Evolutionary conservation across 2,888 invertebrate species (phyloP).

Genomic region (Mesorhabditis belari): DNA sequence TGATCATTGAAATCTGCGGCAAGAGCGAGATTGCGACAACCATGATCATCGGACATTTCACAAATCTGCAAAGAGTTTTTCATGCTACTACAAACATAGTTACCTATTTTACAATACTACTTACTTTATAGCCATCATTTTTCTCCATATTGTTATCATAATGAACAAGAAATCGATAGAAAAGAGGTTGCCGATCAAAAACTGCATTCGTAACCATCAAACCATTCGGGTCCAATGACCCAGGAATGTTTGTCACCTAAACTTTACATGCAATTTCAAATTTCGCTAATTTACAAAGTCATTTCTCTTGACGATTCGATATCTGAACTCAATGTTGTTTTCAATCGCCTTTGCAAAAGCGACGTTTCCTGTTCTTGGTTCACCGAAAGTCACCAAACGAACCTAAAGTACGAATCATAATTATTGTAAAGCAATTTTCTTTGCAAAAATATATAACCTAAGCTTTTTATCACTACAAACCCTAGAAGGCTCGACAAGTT

Average conservation of each 20-base stretch:
- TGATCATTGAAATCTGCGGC: slow-evolving; percentile 47
- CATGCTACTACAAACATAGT: background rate
- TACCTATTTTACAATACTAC: background rate
- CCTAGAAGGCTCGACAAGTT: slow-evolving; percentile 35
- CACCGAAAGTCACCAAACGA: slow-evolving; percentile 48
- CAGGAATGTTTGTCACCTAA: slow-evolving; percentile 49
- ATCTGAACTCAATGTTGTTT: slow-evolving; percentile 43
- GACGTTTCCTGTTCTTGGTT: slow-evolving; percentile 51
- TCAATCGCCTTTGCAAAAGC: slow-evolving; percentile 50
- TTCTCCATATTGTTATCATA: slow-evolving; percentile 45
- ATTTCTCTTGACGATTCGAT: slow-evolving; percentile 46
- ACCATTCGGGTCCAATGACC: slow-evolving; percentile 39
- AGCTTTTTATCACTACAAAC: slow-evolving; percentile 9
- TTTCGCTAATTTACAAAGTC: slow-evolving; percentile 33
- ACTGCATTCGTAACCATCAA: slow-evolving; percentile 22
- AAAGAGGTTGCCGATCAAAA: slow-evolving; percentile 46
- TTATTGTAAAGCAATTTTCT: background rate
- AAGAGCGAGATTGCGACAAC: slow-evolving; percentile 43
- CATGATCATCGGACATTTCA: slow-evolving; percentile 46
- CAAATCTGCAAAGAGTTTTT: slow-evolving; percentile 26
- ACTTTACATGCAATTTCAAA: background rate
- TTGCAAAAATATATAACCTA: background rate
- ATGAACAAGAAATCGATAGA: slow-evolving; percentile 46
- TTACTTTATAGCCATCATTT: slow-evolving; percentile 30
- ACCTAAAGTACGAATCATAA: slow-evolving; percentile 4